Evolutionary conservation across 1,140 invertebrate genomes (phyloP).

Genomic region (Nomia melanderi): DNA sequence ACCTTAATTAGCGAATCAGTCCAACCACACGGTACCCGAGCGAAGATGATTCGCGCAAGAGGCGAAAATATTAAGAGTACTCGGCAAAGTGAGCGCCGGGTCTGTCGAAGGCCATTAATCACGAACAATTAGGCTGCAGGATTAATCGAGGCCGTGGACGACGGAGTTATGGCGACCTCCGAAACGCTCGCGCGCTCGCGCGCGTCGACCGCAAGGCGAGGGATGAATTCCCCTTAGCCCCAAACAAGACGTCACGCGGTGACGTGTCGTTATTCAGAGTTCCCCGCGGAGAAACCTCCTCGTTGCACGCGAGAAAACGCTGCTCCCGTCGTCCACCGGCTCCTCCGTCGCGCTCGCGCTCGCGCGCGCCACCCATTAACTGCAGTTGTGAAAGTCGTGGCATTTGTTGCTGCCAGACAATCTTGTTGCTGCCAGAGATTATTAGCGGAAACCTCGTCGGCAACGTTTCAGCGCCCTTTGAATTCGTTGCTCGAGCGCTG

Average conservation of each 20-base stretch:
- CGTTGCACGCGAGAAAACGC: neutral
- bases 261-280: conserved; percentile 46
- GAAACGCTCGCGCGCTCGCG: conserved; percentile 39
- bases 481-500: too few species aligned
- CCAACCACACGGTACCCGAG: too few species aligned
- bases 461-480: neutral
- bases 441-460: neutral
- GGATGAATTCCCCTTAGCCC: conserved; percentile 53
- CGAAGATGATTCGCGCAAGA: neutral
- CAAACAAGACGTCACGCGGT: conserved; percentile 61
- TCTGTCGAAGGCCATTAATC: conserved; percentile 40
- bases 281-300: neutral
- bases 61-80: neutral
- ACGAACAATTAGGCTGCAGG: conserved; percentile 36
- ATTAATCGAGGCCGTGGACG: conserved; percentile 43
- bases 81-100: conserved; percentile 1
- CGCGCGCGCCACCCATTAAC: neutral
- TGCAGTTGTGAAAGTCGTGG: neutral
- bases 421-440: neutral
- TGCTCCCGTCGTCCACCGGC: too few species aligned
- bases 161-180: conserved; percentile 46
- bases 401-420: neutral
- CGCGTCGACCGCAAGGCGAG: conserved; percentile 4
- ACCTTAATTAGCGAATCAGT: too few species aligned
- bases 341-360: neutral